Base-by-base conservation (phyloP, 2,888 invertebrate species). In the Synergus japonicus region DNA sequence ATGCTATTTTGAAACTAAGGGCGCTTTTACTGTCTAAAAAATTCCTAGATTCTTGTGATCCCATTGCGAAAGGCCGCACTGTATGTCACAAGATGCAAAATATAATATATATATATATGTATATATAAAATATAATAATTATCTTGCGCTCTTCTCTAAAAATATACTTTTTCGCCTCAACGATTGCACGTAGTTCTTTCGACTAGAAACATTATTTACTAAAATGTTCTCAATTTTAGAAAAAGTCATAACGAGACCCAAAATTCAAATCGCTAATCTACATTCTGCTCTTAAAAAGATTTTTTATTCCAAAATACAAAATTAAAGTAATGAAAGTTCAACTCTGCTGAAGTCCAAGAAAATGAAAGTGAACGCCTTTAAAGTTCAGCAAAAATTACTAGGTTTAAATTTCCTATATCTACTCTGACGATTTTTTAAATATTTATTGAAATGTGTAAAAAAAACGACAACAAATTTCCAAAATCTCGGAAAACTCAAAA, bases 61-160 rank as follows among this genome's bases (percentile, higher is more conserved):
- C 54, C n/a, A 49, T 73, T 29, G 69, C 69, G 73, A 73, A 73
- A 73, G 73, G 54, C 73, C 73, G 73, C 73, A 73, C 54, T 73
- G 54, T 37, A 73, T 73, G 69, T 54, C 69, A 73, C 54, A 73
- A 73, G 54, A 73, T 58, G 73, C 73, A 73, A 73, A 54, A 54
- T 73, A 73, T 54, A 54, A 54, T 73, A 54, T 73, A 49, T 73
- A 73, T 43, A 44, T 44, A 66, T 66, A 66, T 66, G 18, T 66
- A 44, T 66, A 66, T 66, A 66, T 66, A 66, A 73, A 73, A 73
- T 73, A 58, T 54, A 73, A 73, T 73, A 73, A 73, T 73, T 73
- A 73, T 73, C 54, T 69, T 69, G 73, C n/a, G 54, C 73, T 37
- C 41, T 37, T 49, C n/a, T 73, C 37, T 54, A 73, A 73, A 73